Base-by-base conservation (phyloP, 2,797 vertebrate species). In the Poliocrania exsul region DNA sequence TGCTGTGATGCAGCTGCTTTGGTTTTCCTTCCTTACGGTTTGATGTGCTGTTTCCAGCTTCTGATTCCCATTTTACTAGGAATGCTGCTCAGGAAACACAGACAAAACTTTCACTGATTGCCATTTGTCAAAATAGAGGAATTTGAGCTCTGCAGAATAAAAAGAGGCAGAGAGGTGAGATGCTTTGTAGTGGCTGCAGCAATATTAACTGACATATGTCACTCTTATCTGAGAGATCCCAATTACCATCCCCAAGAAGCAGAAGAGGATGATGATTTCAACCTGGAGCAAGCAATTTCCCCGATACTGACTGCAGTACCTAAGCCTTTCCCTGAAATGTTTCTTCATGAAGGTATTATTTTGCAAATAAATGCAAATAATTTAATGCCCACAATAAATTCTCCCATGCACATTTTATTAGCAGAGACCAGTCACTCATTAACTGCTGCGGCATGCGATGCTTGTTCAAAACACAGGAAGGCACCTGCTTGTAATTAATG, bases 101-200 rank as follows among this genome's bases (percentile, higher is more conserved):
- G 38, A 54, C 42, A 70, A 74, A 87, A 46, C 44, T 81, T 93
- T 29, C 57, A 73, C 28, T 11, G 35, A 54, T 62, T 62, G n/a
- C 18, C 28, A 3, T 70, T 92, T 92, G 33, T 83, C 23, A 26
- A 83, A 88, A 57, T 21, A 73, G 44, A 81, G 42, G 77, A 64
- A 70, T 25, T 13, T 70, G 53, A 66, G 25, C 51, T 54, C 44
- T 58, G 26, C 35, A 70, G 33, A 70, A 70, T 16, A 64, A 71
- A 85, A 70, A 60, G 65, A 64, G 33, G 20, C 18, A 66, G 49
- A 70, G 29, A 72, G 44, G 81, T 93, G 94, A 94, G 72, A 33
- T 53, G 74, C 85, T 95, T 69, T 93, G 58, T 74, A 88, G 74
- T 49, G 70, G 75, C 51, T 77, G 51, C 87, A 70, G 78, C 28